A percentile compares a stretch with the other conserved stretches of the same genome.
phyloP scores from a whole-genome alignment of 35 echinoderm and acorn worm genomes.

The Eucidaris tribuloides region DNA sequence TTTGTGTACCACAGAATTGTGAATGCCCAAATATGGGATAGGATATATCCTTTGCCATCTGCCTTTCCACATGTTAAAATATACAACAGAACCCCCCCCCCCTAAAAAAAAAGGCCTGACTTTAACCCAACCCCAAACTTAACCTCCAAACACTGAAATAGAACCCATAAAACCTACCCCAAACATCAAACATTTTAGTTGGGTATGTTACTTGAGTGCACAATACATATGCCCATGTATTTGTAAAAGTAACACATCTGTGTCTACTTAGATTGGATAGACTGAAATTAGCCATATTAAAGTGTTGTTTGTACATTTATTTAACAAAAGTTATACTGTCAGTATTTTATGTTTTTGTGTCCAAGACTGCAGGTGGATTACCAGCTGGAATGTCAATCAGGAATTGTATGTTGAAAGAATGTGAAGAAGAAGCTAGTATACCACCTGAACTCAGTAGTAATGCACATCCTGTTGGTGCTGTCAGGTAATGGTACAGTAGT shows the following conservation, averaged over 20 bases:
- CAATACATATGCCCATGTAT: neutral
- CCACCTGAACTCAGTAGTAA: conserved; percentile 29
- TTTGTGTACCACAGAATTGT: no score
- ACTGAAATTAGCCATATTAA: neutral
- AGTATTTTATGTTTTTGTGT: no score
- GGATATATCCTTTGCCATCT: no score
- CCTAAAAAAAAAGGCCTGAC: no score
- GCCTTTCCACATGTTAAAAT: no score
- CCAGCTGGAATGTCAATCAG: conserved; percentile 49
- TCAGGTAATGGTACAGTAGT: conserved; percentile 29
- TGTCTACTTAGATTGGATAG: neutral
- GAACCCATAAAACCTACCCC: neutral
- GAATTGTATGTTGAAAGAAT: conserved; percentile 76
- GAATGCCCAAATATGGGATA: no score
- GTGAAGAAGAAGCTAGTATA: conserved; percentile 73
- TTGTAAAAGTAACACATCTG: neutral
- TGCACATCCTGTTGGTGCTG: conserved; percentile 39
- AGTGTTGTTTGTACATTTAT: neutral
- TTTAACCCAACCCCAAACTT: no score
- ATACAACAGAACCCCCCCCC: no score
- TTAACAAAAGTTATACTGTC: no score
- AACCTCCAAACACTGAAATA: no score
- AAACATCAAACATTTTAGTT: neutral
- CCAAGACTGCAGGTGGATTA: conserved; percentile 72
- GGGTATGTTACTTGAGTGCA: neutral